A percentile compares a stretch with the other conserved stretches of the same genome.
phyloP scores from a whole-genome alignment of 2,888 invertebrate species.

The Leistus spinibarbis region DNA sequence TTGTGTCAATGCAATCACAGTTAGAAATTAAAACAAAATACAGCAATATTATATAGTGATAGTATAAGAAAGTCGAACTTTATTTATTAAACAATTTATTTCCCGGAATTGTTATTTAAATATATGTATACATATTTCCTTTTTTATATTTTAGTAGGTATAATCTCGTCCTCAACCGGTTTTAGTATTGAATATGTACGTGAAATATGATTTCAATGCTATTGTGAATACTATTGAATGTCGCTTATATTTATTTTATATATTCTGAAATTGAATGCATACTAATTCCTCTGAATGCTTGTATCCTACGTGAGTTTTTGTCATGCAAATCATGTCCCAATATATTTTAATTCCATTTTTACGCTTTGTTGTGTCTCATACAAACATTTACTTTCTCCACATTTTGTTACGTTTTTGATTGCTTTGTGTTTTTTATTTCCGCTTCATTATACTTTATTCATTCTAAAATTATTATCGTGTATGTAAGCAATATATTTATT shows the following conservation, averaged over 20 bases:
- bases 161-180: background rate
- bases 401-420: background rate
- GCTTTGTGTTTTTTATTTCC: background rate
- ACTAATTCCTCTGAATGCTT: constrained; percentile 33
- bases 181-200: constrained; percentile 29
- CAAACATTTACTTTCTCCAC: background rate
- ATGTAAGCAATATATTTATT: too few relatives aligned
- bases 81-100: too few relatives aligned
- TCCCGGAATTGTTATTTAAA: background rate
- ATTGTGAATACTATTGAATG: constrained; percentile 17
- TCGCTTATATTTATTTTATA: constrained; percentile 28
- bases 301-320: constrained; percentile 23
- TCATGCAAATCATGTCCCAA: constrained; percentile 31
- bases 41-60: too few relatives aligned
- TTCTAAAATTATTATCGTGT: too few relatives aligned
- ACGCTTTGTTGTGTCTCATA: background rate
- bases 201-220: constrained; percentile 17
- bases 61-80: too few relatives aligned
- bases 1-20: too few relatives aligned
- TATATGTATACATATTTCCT: too few relatives aligned
- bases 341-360: constrained; percentile 2
- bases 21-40: too few relatives aligned
- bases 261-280: constrained; percentile 32
- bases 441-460: background rate
- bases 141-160: background rate